Evolutionary conservation across 37 sponge, comb jelly and placozoan genomes (phyloP), one percentile per base, ranked within the genome.

Genomic region (Tethya wilhelma): DNA sequence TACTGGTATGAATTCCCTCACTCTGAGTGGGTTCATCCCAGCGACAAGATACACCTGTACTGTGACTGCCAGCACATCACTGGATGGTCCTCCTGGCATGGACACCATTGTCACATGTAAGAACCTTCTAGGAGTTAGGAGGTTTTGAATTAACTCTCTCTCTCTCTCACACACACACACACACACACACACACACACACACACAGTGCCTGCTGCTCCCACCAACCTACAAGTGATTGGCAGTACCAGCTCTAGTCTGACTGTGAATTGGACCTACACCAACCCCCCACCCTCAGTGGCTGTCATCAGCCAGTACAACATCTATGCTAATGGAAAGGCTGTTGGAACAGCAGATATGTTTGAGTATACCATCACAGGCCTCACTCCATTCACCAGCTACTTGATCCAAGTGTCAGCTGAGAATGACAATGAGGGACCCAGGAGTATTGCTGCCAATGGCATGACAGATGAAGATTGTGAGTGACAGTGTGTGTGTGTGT

Each of bases 341-440:
- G 7, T 12, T n/a, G 26, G 28, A 6, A 6, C 6, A 6, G 7
- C 63, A 12, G 7, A 60, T 12, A n/a, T 6, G 28, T n/a, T 8
- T 7, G 28, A 23, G 26, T 38, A 42, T 56, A 55, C 36, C 7
- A 44, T 73, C 56, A 20, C 2, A 7, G 73, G 73, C 9, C 56
- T 73, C 14, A 59, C 44, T 9, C 77, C 77, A 38, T 58, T 14
- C 63, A 75, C 77, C 41, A 14, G 30, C 17, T 75, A 75, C 77
- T 41, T 7, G 6, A 19, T 31, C 29, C 8, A 20, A 25, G 42
- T 75, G 11, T 25, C 43, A 31, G 77, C 77, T 22, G 11, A 14
- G 25, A 75, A 59, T 63, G 38, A 1, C 2, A 12, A n/a, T 12
- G 63, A 60, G 63, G 63, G 63, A 23, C 63, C 22, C 9, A 9